phyloP scores from a whole-genome alignment of 2,888 invertebrate genomes.

The Smittia sp. region DNA sequence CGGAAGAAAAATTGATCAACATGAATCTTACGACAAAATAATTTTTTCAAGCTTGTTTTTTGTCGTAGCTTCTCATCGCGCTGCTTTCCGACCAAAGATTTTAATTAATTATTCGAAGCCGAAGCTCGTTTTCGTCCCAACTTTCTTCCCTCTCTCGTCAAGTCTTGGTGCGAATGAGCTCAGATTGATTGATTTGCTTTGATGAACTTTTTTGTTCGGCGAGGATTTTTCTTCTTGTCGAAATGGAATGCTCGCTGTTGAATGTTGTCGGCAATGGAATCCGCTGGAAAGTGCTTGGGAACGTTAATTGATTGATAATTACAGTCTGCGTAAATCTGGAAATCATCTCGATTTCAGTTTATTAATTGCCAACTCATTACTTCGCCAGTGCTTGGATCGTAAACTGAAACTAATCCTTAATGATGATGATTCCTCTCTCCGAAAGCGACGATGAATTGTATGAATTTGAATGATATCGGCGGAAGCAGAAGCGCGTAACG shows the following conservation, averaged over 20 bases:
- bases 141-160: background rate
- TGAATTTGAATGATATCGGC: slow-evolving; percentile 9
- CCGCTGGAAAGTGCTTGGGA: background rate
- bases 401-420: slow-evolving; percentile 37
- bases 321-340: background rate
- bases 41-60: slow-evolving; percentile 17
- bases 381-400: background rate
- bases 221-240: background rate
- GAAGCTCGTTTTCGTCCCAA: background rate
- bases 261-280: background rate
- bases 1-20: slow-evolving; percentile 28
- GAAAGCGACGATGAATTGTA: slow-evolving; percentile 16
- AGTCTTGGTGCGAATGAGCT: background rate
- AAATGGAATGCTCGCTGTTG: background rate
- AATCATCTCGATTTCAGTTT: background rate
- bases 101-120: slow-evolving; percentile 34
- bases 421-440: slow-evolving; percentile 26
- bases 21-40: slow-evolving; percentile 28
- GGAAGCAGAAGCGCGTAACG: background rate
- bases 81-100: slow-evolving; percentile 8
- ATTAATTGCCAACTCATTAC: slow-evolving; percentile 40
- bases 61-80: background rate
- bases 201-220: slow-evolving; percentile 8
- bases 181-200: slow-evolving; percentile 21
- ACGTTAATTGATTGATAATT: background rate